Evolutionary conservation across 1,140 invertebrate species (phyloP).

Genomic region (Mylabris phalerata): DNA sequence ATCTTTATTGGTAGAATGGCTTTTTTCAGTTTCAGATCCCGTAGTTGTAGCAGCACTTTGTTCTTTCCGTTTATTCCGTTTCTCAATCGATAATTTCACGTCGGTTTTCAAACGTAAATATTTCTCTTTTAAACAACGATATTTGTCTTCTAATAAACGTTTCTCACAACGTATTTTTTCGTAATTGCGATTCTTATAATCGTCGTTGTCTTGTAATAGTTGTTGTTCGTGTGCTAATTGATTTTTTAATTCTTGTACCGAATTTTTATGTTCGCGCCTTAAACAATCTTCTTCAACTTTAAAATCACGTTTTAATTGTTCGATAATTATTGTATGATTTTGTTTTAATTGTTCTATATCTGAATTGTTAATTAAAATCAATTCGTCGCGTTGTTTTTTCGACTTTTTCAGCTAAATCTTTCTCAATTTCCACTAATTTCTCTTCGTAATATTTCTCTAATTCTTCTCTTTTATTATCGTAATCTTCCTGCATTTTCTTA

Average conservation of each 20-base stretch:
- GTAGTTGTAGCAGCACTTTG: constrained; percentile 56
- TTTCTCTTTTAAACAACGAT: constrained; percentile 72
- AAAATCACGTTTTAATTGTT: constrained; percentile 54
- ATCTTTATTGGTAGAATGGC: constrained; percentile 54
- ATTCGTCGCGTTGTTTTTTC: constrained; percentile 43
- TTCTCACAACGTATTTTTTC: constrained; percentile 67
- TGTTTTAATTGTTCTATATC: constrained; percentile 45
- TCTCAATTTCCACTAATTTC: constrained; percentile 43
- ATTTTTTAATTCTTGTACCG: constrained; percentile 53
- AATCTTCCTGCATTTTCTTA: constrained; percentile 42
- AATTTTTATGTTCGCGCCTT: constrained; percentile 56
- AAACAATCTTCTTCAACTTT: constrained; percentile 45
- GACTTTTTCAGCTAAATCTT: constrained; percentile 38
- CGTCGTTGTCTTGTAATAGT: constrained; percentile 31
- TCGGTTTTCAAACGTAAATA: constrained; percentile 72
- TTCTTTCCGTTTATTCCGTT: constrained; percentile 52
- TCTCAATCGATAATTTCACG: constrained; percentile 58
- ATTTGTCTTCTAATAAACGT: constrained; percentile 66
- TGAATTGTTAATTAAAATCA: constrained; percentile 46
- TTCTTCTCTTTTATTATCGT: constrained; percentile 45
- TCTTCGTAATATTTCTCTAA: constrained; percentile 38
- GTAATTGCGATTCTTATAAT: constrained; percentile 47
- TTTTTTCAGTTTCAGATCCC: constrained; percentile 69
- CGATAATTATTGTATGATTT: constrained; percentile 46
- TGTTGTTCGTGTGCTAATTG: constrained; percentile 47